Conservation (phyloP, 2,113 vertebrate genomes). For the Pungitius pungitius region DNA sequence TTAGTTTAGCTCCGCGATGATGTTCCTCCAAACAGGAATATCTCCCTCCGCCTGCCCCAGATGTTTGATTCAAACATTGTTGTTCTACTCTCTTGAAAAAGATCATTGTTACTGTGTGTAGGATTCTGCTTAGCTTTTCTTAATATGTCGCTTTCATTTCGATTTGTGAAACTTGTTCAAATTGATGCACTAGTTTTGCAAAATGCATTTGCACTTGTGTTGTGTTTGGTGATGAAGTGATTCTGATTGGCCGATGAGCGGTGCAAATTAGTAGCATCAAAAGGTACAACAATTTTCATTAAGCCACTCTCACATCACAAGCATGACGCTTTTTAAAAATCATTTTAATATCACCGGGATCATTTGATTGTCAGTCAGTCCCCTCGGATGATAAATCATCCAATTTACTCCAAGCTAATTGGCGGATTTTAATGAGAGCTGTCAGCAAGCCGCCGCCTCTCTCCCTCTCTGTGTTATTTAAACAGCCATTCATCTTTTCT, state of each 20-base stretch:
- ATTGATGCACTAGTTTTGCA: no score
- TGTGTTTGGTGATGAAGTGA: slow-evolving; percentile 18
- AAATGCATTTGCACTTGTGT: neutral
- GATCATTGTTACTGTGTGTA: neutral
- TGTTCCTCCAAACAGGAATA: no score
- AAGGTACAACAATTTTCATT: slow-evolving; percentile 40
- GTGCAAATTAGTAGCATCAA: slow-evolving; percentile 26
- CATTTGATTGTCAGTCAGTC: slow-evolving; percentile 71
- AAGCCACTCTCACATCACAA: slow-evolving; percentile 37
- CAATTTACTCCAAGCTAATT: slow-evolving; percentile 74
- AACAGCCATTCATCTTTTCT: slow-evolving; percentile 69
- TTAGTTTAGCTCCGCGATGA: no score
- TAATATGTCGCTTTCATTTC: neutral
- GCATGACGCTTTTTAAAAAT: slow-evolving; percentile 44
- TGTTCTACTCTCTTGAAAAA: slow-evolving; percentile 5
- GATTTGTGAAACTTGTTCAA: neutral
- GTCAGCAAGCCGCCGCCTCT: slow-evolving; percentile 51
- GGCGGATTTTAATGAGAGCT: slow-evolving; percentile 75
- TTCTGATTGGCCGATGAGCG: slow-evolving; percentile 37
- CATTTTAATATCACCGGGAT: slow-evolving; percentile 53
- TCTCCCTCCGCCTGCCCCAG: no score
- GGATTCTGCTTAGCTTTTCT: neutral
- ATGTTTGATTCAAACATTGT: neutral
- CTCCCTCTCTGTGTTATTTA: slow-evolving; percentile 57
- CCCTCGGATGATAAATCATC: slow-evolving; percentile 72